These are phyloP conservation scores for Esperia sulphurella DNA, from an alignment of 2,888 invertebrate genomes.

Conservation along the genomic window DNA sequence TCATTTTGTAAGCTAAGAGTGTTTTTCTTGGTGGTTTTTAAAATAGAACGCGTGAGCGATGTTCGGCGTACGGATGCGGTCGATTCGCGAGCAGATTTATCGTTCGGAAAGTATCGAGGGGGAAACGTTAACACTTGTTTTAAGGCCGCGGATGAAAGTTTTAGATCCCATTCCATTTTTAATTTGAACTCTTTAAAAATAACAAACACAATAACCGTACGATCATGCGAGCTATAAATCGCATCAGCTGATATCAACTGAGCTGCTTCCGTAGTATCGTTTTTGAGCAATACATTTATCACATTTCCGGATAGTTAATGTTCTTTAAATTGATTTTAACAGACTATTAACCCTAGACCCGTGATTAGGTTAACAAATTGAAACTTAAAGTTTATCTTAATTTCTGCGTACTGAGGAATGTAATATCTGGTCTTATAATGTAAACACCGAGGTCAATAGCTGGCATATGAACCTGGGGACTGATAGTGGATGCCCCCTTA, in stretches of 20 bases:
- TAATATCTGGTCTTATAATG: constrained; percentile 41
- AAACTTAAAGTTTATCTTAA: constrained; percentile 46
- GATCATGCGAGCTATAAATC: constrained; percentile 12
- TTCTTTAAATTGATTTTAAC: constrained; percentile 59
- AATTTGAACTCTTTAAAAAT: constrained; percentile 56
- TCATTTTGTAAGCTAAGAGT: constrained; percentile 43
- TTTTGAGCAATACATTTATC: constrained; percentile 1
- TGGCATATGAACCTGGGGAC: constrained; percentile 62
- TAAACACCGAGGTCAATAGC: constrained; percentile 74
- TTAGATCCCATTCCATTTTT: constrained; percentile 62
- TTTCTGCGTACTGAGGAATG: constrained; percentile 49
- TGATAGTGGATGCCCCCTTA: constrained; percentile 60
- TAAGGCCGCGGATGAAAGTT: constrained; percentile 69
- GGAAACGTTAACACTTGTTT: constrained; percentile 61
- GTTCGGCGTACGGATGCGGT: constrained; percentile 54
- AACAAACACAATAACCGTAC: constrained; percentile 35
- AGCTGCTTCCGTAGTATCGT: constrained; percentile 9
- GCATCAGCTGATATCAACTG: constrained; percentile 40
- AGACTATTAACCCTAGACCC: constrained; percentile 59
- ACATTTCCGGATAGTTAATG: constrained; percentile 4
- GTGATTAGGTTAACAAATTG: constrained; percentile 66
- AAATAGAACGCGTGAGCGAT: constrained; percentile 61
- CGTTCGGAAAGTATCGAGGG: constrained; percentile 52
- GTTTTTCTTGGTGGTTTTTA: constrained; percentile 58
- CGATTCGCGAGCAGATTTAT: constrained; percentile 73